Percentiles rank a stretch among this genome's conserved stretches.
Evolutionary conservation across 2,797 vertebrate genomes (phyloP).

Genomic region (Crypturellus tataupa): DNA sequence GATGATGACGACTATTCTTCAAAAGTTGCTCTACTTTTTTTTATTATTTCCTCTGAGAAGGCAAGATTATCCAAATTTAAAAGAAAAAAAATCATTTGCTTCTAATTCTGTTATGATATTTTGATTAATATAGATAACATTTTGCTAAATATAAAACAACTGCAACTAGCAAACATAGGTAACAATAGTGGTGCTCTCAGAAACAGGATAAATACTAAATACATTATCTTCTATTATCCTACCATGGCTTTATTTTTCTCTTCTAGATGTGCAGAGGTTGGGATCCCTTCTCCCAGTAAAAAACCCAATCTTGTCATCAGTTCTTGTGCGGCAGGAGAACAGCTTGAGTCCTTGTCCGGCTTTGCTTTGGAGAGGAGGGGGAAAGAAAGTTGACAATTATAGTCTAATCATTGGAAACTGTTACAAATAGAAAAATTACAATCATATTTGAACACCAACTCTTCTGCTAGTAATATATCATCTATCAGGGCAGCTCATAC

Average conservation of each 20-base stretch:
- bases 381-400: slow-evolving; percentile 35
- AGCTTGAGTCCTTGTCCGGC: slow-evolving; percentile 88
- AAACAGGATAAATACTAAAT: background rate
- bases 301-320: slow-evolving; percentile 98
- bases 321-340: slow-evolving; percentile 97
- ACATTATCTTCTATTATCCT: slow-evolving; percentile 72
- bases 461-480: background rate
- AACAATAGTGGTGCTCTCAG: background rate
- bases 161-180: background rate
- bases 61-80: background rate
- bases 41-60: background rate
- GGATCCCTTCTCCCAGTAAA: slow-evolving; percentile 98
- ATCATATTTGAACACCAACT: background rate
- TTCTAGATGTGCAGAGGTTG: slow-evolving; percentile 91
- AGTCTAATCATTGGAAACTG: background rate
- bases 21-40: background rate
- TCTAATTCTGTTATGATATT: background rate
- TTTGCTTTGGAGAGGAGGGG: slow-evolving; percentile 85
- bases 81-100: background rate
- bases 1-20: background rate
- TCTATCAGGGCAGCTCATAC: background rate
- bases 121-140: background rate
- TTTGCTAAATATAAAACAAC: background rate
- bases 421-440: background rate
- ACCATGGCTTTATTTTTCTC: slow-evolving; percentile 97